These are phyloP conservation scores for Colletes collaris DNA, from an alignment of 2,888 invertebrate genomes.

Conservation along the genomic window DNA sequence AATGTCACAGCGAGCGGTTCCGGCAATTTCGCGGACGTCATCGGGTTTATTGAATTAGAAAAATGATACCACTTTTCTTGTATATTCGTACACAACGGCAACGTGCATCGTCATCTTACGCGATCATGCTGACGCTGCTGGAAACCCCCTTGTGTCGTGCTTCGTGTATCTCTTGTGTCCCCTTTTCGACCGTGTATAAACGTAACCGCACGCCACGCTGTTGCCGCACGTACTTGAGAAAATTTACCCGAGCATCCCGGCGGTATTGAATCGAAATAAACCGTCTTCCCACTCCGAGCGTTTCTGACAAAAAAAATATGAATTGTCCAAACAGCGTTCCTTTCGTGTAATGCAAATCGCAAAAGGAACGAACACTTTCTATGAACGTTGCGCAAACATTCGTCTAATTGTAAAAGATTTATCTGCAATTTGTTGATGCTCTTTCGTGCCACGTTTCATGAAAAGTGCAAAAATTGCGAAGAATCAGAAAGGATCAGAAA, in stretches of 20 bases:
- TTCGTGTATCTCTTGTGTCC: conserved; percentile 41
- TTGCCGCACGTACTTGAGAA: conserved; percentile 45
- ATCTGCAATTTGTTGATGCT: too few relatives aligned
- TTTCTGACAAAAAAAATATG: conserved; percentile 10
- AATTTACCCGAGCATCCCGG: conserved; percentile 51
- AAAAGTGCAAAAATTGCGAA: too few relatives aligned
- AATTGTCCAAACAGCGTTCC: conserved; percentile 3
- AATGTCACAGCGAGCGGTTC: conserved; percentile 15
- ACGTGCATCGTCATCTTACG: conserved; percentile 58
- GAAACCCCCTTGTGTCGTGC: conserved; percentile 38
- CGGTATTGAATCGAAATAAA: conserved; percentile 46
- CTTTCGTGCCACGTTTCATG: not conserved
- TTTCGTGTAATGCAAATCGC: conserved; percentile 38
- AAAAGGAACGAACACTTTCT: not conserved
- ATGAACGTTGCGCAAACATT: too few relatives aligned
- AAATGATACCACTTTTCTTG: conserved; percentile 51
- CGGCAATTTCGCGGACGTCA: conserved; percentile 53
- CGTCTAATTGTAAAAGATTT: too few relatives aligned
- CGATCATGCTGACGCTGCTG: conserved; percentile 68
- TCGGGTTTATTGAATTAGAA: conserved; percentile 62
- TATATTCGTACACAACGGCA: conserved; percentile 39
- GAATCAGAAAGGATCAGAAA: too few relatives aligned
- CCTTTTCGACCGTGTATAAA: conserved; percentile 53
- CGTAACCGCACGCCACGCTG: conserved; percentile 52
- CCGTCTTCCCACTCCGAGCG: conserved; percentile 10